Evolutionary conservation across 2,113 vertebrate species (phyloP), one percentile per base, ranked within the genome.

Genomic region (Marmota monax): DNA sequence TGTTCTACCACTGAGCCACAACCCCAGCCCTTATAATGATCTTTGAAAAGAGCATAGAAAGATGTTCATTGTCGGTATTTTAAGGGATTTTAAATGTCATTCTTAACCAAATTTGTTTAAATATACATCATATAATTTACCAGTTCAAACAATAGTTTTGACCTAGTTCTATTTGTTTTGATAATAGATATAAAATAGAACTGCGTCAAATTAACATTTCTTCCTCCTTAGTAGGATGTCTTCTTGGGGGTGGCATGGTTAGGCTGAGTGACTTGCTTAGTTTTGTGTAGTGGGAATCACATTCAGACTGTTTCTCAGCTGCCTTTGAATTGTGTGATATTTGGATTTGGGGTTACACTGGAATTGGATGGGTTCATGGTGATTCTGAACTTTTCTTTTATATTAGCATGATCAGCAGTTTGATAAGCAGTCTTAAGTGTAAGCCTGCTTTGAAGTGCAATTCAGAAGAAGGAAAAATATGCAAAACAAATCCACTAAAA

Each of bases 31-130:
- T 95, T 83, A 39, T 69, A 70, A 17, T 91, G 56, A 10, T n/a
- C 39, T 92, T 93, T 32, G 37, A 53, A 94, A 37, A 88, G 42
- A 79, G 6, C 77, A 51, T 51, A 90, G 77, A 77, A 63, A 84
- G 51, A 53, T 79, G 37, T 70, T 13, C 58, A 22, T 78, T 90
- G 51, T 86, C 37, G 58, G 69, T 72, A 18, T 96, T 94, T 90
- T 76, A 73, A 88, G 42, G 53, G n/a, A 18, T 87, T 96, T 97
- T 92, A 69, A 79, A 37, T 94, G 56, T 95, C 85, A 20, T 90
- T 89, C 96, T 90, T 32, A 88, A 56, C n/a, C 89, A 56, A 89
- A 78, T 0, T 84, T 84, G n/a, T 85, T 91, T 92, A 95, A 92
- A 84, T 85, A 51, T 88, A 17, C 2, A 73, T 82, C 6, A 74